These are phyloP conservation scores for Sterrhoptilus dennistouni DNA, from an alignment of 2,113 vertebrate genomes.

Conservation along the genomic window DNA sequence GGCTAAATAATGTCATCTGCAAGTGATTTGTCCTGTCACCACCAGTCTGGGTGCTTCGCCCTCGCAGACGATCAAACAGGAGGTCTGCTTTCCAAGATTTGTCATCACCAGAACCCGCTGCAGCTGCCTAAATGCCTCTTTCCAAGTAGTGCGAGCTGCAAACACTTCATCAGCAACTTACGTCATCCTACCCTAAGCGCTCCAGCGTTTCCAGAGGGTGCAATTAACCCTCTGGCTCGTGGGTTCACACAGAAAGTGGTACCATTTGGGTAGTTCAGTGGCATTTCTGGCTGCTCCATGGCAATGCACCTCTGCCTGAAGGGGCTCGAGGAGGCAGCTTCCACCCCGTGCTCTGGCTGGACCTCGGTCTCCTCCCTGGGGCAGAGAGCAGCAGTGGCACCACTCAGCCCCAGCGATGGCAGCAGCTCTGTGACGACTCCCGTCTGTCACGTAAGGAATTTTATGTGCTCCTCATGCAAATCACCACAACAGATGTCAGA, in stretches of 20 bases:
- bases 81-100: conserved; percentile 54
- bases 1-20: conserved; percentile 16
- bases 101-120: conserved; percentile 25
- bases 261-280: neutral
- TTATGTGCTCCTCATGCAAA: neutral
- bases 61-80: conserved; percentile 40
- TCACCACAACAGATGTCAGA: conserved; percentile 12
- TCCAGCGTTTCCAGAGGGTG: conserved; percentile 1
- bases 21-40: conserved; percentile 32
- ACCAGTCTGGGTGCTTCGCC: conserved; percentile 9
- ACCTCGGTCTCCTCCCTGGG: neutral
- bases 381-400: fast-evolving
- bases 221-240: neutral
- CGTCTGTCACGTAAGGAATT: neutral
- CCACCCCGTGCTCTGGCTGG: neutral
- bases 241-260: neutral
- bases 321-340: neutral
- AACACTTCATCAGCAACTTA: conserved; percentile 22
- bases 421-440: neutral
- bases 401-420: fast-evolving
- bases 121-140: neutral
- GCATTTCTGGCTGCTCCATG: neutral
- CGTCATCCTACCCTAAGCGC: neutral
- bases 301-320: fast-evolving
- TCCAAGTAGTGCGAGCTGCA: conserved; percentile 12